phyloP scores from a whole-genome alignment of 2,888 invertebrate species.

The Cheilosia scutellata region DNA sequence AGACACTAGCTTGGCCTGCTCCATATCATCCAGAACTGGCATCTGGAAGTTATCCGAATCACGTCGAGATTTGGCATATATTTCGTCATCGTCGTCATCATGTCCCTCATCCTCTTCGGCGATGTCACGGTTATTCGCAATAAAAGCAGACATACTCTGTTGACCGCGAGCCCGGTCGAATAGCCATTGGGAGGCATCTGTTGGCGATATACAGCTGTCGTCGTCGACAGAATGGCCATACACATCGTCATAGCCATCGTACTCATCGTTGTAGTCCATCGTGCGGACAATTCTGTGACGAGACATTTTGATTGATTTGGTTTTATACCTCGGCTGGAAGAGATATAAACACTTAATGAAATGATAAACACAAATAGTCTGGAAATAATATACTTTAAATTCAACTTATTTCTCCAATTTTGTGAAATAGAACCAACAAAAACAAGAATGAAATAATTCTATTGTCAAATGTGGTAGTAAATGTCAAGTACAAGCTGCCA shows the following conservation, averaged over 20 bases:
- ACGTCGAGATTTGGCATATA: conserved; percentile 84
- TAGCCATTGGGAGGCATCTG: conserved; percentile 93
- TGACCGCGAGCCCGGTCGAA: conserved; percentile 91
- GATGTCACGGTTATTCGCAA: conserved; percentile 88
- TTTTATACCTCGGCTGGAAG: conserved; percentile 5
- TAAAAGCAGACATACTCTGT: conserved; percentile 90
- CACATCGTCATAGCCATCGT: conserved; percentile 93
- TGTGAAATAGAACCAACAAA: conserved; percentile 48
- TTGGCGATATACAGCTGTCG: conserved; percentile 95
- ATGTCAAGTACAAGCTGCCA: neutral
- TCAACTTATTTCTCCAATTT: conserved; percentile 30
- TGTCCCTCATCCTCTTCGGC: conserved; percentile 89
- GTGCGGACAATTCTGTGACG: conserved; percentile 94
- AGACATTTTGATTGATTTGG: conserved; percentile 87
- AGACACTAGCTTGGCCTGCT: conserved; percentile 90
- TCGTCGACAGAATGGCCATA: conserved; percentile 98
- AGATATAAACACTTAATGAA: neutral
- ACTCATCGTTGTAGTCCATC: conserved; percentile 95
- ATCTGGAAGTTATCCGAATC: conserved; percentile 84
- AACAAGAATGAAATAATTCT: conserved; percentile 40
- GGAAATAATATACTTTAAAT: conserved; percentile 30
- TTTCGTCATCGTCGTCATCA: conserved; percentile 85
- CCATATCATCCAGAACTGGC: conserved; percentile 87
- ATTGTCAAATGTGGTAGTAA: conserved; percentile 29
- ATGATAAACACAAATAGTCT: neutral